Evolutionary conservation across 2,113 vertebrate genomes (phyloP).

Genomic region (Lagopus leucura): DNA sequence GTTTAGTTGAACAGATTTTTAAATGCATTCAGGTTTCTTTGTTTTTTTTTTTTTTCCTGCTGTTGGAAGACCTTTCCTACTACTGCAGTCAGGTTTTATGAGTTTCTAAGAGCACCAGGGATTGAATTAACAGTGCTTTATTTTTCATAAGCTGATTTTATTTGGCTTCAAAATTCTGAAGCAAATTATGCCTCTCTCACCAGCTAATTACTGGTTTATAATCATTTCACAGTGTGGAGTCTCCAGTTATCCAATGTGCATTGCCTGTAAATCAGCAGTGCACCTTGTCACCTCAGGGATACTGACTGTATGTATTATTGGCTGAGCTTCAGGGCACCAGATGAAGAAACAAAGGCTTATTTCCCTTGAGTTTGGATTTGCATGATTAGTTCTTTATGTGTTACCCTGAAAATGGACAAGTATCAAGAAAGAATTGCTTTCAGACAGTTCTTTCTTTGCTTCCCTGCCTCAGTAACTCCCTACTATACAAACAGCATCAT

Average conservation of each 20-base stretch:
- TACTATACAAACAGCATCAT: neutral
- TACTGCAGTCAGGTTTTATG: neutral
- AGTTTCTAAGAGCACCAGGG: conserved; percentile 29
- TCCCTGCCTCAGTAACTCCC: conserved; percentile 7
- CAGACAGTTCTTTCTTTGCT: conserved; percentile 6
- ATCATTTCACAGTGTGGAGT: conserved; percentile 61
- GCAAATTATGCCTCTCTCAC: conserved; percentile 47
- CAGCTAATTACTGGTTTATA: conserved; percentile 52
- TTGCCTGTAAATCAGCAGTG: conserved; percentile 23
- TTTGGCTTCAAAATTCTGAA: conserved; percentile 28
- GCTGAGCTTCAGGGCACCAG: conserved; percentile 55
- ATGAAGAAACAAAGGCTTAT: conserved; percentile 60
- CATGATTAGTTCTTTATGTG: conserved; percentile 51
- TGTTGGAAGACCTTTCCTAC: neutral
- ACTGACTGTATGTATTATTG: neutral
- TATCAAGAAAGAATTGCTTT: conserved; percentile 32
- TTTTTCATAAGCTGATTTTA: conserved; percentile 47
- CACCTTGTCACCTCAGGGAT: conserved; percentile 20
- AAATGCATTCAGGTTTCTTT: neutral
- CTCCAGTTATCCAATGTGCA: conserved; percentile 4
- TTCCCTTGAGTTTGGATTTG: conserved; percentile 60
- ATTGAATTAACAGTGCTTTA: neutral
- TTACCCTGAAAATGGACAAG: conserved; percentile 34
- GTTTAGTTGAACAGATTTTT: neutral
- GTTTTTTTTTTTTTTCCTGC: neutral